These are phyloP conservation scores for Atherinosoma microstoma DNA, from an alignment of 2,797 vertebrate species.

Conservation along the genomic window DNA sequence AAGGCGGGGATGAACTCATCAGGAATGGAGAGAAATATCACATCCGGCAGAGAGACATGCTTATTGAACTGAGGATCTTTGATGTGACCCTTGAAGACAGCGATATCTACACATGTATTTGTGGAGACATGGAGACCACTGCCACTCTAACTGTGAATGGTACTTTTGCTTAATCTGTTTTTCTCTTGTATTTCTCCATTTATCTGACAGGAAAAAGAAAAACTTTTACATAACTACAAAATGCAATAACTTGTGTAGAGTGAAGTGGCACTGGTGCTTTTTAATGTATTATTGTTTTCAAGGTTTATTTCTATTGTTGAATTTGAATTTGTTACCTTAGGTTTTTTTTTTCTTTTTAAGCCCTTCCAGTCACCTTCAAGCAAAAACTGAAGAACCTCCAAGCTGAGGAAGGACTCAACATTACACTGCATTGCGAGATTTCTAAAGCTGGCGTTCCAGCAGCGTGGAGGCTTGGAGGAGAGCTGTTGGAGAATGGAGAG, in stretches of 20 bases:
- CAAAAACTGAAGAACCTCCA: conserved; percentile 85
- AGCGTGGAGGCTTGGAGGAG: conserved; percentile 89
- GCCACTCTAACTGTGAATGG: conserved; percentile 86
- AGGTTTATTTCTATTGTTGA: not conserved
- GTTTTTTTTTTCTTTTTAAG: conserved; percentile 65
- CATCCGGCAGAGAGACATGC: conserved; percentile 79
- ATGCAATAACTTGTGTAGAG: not conserved
- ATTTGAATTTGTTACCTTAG: not conserved
- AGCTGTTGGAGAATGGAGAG: conserved; percentile 83
- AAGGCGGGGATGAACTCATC: conserved; percentile 75
- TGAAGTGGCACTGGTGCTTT: not conserved
- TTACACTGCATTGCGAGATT: conserved; percentile 82
- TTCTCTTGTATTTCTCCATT: not conserved
- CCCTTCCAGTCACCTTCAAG: conserved; percentile 84
- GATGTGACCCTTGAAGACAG: conserved; percentile 81
- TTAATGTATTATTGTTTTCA: not conserved
- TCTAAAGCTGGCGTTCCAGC: conserved; percentile 82
- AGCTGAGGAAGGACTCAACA: conserved; percentile 78
- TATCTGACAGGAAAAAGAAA: not conserved
- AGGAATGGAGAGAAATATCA: conserved; percentile 82
- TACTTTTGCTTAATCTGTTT: conserved; percentile 54
- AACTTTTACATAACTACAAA: too few relatives aligned
- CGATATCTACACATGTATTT: conserved; percentile 87
- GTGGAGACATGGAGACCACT: conserved; percentile 82
- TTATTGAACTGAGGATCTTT: conserved; percentile 83